Evolutionary conservation across 2,888 invertebrate genomes (phyloP).

Genomic region (Chironomus riparius): DNA sequence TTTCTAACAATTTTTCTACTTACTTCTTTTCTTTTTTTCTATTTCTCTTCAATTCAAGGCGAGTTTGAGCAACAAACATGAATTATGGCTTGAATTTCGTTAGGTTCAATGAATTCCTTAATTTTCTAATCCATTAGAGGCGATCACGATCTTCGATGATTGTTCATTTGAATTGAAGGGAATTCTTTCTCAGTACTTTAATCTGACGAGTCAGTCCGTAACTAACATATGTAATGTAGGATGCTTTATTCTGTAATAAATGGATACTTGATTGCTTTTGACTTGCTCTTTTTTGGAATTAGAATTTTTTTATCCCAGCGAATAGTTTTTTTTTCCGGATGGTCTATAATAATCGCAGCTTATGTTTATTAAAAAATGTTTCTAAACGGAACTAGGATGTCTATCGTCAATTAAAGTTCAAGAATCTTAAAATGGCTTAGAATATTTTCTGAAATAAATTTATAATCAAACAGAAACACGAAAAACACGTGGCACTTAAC

Average conservation of each 20-base stretch:
- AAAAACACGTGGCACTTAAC: too few relatives aligned
- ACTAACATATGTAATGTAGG: background rate
- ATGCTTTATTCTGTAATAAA: background rate
- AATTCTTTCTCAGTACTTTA: background rate
- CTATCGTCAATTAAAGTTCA: too few relatives aligned
- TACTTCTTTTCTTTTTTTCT: background rate
- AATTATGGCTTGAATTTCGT: background rate
- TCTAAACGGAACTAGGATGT: too few relatives aligned
- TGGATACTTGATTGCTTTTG: too few relatives aligned
- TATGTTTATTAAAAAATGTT: too few relatives aligned
- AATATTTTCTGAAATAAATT: too few relatives aligned
- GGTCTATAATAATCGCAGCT: too few relatives aligned
- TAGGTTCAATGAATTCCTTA: constrained; percentile 6
- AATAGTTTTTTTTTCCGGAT: too few relatives aligned
- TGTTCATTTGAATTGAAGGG: background rate
- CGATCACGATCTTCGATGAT: background rate
- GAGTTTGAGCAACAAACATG: constrained; percentile 3
- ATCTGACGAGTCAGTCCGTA: background rate
- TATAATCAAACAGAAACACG: too few relatives aligned
- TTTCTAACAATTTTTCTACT: background rate
- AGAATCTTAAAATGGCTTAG: too few relatives aligned
- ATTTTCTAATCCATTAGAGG: constrained; percentile 8
- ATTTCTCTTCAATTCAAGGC: background rate
- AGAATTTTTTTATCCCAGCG: too few relatives aligned
- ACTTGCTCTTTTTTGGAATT: too few relatives aligned